These are phyloP conservation scores for Danaus chrysippus DNA, from an alignment of 2,888 invertebrate genomes.

Conservation along the genomic window DNA sequence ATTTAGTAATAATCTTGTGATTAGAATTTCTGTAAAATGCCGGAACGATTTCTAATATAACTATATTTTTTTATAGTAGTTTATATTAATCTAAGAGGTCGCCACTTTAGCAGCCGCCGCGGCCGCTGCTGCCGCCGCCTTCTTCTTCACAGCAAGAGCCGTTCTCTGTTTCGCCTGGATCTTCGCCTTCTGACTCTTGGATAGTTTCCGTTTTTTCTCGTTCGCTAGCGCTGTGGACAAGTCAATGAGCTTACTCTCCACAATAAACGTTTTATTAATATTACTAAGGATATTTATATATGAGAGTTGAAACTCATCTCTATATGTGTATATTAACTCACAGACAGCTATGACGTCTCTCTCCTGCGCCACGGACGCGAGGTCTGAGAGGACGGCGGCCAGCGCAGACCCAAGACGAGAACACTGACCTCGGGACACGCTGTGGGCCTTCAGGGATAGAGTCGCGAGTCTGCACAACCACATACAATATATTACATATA, in stretches of 20 bases:
- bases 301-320: too few species aligned
- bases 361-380: slow-evolving; percentile 62
- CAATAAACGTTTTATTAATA: background rate
- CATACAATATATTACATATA: too few species aligned
- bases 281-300: background rate
- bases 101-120: slow-evolving; percentile 63
- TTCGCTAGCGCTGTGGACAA: slow-evolving; percentile 43
- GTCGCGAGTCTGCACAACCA: slow-evolving; percentile 56
- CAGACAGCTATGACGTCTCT: slow-evolving; percentile 49
- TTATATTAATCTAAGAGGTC: slow-evolving; percentile 11
- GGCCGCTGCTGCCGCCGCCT: slow-evolving; percentile 65
- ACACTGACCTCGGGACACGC: slow-evolving; percentile 62
- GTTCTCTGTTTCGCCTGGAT: slow-evolving; percentile 70
- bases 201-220: slow-evolving; percentile 66
- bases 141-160: slow-evolving; percentile 72
- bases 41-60: too few species aligned
- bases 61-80: too few species aligned
- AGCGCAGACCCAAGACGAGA: slow-evolving; percentile 59
- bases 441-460: slow-evolving; percentile 60
- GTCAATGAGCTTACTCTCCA: background rate
- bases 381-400: slow-evolving; percentile 68
- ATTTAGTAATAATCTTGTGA: too few species aligned
- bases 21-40: too few species aligned
- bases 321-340: slow-evolving; percentile 27
- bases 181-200: slow-evolving; percentile 69